These are phyloP conservation scores for Eristalinus sepulchralis DNA, from an alignment of 2,888 invertebrate species.

Conservation along the genomic window DNA sequence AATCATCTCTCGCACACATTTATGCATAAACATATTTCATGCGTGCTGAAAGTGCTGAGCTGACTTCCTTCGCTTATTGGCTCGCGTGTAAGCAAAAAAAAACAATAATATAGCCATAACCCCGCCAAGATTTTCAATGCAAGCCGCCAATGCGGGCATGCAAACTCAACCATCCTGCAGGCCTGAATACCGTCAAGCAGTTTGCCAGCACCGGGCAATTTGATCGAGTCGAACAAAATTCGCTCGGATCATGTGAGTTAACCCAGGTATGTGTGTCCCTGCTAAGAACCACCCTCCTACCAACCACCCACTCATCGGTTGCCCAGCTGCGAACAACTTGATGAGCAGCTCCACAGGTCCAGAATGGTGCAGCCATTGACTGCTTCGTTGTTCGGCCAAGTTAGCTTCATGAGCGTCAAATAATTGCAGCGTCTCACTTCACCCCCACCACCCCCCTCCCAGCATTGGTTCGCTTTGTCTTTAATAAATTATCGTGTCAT, in stretches of 20 bases:
- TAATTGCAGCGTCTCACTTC: slow-evolving; percentile 58
- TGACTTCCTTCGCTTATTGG: slow-evolving; percentile 48
- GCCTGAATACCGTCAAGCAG: slow-evolving; percentile 28
- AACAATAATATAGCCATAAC: neutral
- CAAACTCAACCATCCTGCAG: neutral
- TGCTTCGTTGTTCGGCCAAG: slow-evolving; percentile 60
- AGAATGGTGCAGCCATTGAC: neutral
- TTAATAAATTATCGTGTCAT: slow-evolving; percentile 71
- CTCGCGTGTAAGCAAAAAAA: slow-evolving; percentile 45
- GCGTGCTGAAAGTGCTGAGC: slow-evolving; percentile 62
- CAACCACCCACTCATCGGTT: slow-evolving; percentile 34
- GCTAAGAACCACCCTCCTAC: slow-evolving; percentile 39
- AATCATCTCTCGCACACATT: slow-evolving; percentile 62
- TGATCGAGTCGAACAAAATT: slow-evolving; percentile 32
- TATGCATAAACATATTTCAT: slow-evolving; percentile 68
- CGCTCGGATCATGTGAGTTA: slow-evolving; percentile 33
- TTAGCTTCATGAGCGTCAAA: slow-evolving; percentile 63
- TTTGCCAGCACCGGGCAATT: slow-evolving; percentile 31
- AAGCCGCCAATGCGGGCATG: neutral
- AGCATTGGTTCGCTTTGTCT: slow-evolving; percentile 29
- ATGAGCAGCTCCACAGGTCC: slow-evolving; percentile 41
- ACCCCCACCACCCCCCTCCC: neutral
- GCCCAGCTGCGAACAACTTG: slow-evolving; percentile 7
- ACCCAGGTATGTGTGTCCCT: slow-evolving; percentile 13
- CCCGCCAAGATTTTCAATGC: neutral